Conservation (phyloP, 2,888 invertebrate species). For the Lasioglossum marginatum region DNA sequence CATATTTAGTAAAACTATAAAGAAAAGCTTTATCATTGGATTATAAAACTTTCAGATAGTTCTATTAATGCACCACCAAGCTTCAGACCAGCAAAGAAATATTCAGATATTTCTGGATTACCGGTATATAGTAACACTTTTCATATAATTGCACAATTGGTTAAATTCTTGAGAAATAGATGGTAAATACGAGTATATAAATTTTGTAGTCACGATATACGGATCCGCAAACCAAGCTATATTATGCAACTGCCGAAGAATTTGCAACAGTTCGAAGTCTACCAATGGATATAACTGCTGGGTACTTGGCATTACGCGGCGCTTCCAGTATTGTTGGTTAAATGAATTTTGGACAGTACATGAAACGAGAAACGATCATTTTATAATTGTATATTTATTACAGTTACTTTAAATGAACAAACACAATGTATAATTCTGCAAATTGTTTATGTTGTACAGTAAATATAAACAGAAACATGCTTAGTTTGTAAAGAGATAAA, state of each 20-base stretch:
- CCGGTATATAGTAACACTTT: conserved; percentile 85
- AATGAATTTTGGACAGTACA: conserved; percentile 64
- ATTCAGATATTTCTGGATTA: conserved; percentile 96
- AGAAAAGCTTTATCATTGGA: neutral
- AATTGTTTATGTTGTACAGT: conserved; percentile 15
- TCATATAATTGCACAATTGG: neutral
- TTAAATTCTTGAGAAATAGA: conserved; percentile 27
- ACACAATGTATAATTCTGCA: conserved; percentile 18
- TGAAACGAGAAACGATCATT: conserved; percentile 7
- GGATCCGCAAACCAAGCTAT: conserved; percentile 95
- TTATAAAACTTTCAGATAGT: conserved; percentile 88
- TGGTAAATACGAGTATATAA: conserved; percentile 47
- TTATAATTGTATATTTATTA: conserved; percentile 1
- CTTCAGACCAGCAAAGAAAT: conserved; percentile 95
- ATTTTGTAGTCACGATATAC: conserved; percentile 90
- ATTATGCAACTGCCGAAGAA: conserved; percentile 94
- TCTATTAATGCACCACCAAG: conserved; percentile 96
- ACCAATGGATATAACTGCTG: conserved; percentile 96
- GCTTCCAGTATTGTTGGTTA: conserved; percentile 91
- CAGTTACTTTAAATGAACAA: conserved; percentile 18
- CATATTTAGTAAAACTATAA: neutral
- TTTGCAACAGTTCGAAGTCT: conserved; percentile 93
- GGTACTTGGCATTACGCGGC: conserved; percentile 94
- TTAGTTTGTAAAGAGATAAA: conserved; percentile 33
- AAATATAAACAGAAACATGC: conserved; percentile 28